Base-by-base conservation (phyloP, 2,888 invertebrate species). In the Chrysolina oricalcia region DNA sequence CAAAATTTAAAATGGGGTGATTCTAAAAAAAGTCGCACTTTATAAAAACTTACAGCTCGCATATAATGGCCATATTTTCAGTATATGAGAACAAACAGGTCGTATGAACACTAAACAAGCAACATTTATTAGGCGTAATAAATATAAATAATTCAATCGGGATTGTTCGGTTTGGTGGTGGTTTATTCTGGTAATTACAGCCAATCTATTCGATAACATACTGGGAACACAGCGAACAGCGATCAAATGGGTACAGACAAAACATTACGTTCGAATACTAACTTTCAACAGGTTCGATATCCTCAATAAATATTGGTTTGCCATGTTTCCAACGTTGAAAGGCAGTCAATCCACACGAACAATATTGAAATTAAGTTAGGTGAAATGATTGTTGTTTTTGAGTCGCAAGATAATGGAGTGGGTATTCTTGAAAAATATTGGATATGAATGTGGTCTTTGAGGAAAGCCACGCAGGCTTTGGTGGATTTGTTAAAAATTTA, bases 221-320 rank as follows among this genome's bases (percentile, higher is more conserved):
- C 21, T 19, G 53, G 53, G 19, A 53, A 53, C 53, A 53, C 53
- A 11, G 17, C 11, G 17, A 53, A 53, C 19, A 21, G 13, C 21
- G 19, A 53, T 53, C 53, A 5, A 53, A 11, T 21, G 21, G 21
- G 21, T 21, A 10, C 53, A 53, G 13, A 53, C 53, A 19, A 21
- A 53, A 53, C 53, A 53, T 53, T 21, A 0, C 11, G 21, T 53
- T 53, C 23, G 3, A 21, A 53, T 10, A 10, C 21, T 13, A 53
- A 21, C 21, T 53, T 21, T 53, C 53, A 53, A 53, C 23, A 53
- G 21, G 53, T 53, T 19, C 53, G 21, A 53, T 53, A 53, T 53
- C 21, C 19, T 21, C 5, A 5, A 21, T 53, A 11, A 53, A 53
- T 53, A 21, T 53, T 53, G 21, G 53, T 53, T 53, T 53, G 53